Base-by-base conservation (phyloP, 2,888 invertebrate species). In the Tetragonula carbonaria region DNA sequence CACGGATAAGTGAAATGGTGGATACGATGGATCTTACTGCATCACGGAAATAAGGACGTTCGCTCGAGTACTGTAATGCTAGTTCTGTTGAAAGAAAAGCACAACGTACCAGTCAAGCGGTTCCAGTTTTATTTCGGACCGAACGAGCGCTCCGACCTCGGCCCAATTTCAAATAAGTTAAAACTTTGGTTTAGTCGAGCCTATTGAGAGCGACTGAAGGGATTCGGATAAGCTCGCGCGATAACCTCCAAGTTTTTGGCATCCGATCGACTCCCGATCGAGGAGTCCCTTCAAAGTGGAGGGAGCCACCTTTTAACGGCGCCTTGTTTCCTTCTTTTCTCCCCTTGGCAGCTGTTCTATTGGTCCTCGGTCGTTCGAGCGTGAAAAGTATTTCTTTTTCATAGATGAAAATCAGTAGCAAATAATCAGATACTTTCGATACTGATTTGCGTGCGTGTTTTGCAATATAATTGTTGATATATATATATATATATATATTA, bases 171-270 rank as follows among this genome's bases (percentile, higher is more conserved):
- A 82, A 73, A 62, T 72, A 79, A 85, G 63, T 86, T 78, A 51
- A 57, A 55, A 84, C 73, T 72, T 81, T 53, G 38, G 23, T 75
- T 11, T 51, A 67, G 62, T 57, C 59, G 66, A 65, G 71, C 45
- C 38, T 67, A 73, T 81, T 66, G 63, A 75, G 79, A 68, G 21
- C 72, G 62, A 82, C 82, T 82, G 86, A 82, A 88, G 84, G 82
- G 72, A 87, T 87, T 83, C 71, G 82, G 81, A 81, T 84, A 84
- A 82, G 84, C 73, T 62, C 78, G 57, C 70, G 70, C 67, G 23
- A 33, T 51, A 73, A 66, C 65, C 74, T 57, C 51, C 78, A 78
- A 82, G 70, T 65, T 85, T 85, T 80, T 70, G 16, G 63, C 68
- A 62, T 67, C 74, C 79, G 62, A 71, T 86, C 79, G 57, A 51